A percentile compares a stretch with the other conserved stretches of the same genome.
phyloP scores from a whole-genome alignment of 2,888 invertebrate genomes.

The Oxycera nigricornis region DNA sequence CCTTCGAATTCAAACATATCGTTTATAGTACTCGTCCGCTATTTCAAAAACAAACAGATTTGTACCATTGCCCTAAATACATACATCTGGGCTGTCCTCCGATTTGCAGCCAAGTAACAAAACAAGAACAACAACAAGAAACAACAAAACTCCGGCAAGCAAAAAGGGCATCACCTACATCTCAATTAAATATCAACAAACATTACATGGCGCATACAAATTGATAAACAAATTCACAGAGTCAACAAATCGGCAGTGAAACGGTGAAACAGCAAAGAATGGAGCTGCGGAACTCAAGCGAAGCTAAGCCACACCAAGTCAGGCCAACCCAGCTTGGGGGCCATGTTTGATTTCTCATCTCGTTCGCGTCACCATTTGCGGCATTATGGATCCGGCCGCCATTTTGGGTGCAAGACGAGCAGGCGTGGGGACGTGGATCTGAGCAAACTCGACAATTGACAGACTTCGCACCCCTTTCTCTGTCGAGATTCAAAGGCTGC shows the following conservation, averaged over 20 bases:
- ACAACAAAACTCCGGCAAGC: conserved; percentile 28
- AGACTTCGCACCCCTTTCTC: conserved; percentile 38
- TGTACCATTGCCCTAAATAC: conserved; percentile 39
- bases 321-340: conserved; percentile 16
- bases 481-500: conserved; percentile 42
- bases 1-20: conserved; percentile 12
- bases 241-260: conserved; percentile 48
- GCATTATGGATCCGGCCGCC: conserved; percentile 24
- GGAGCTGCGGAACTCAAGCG: neutral
- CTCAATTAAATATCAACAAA: conserved; percentile 53
- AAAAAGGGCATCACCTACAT: conserved; percentile 47
- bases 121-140: conserved; percentile 21
- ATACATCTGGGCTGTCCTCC: conserved; percentile 19
- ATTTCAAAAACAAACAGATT: conserved; percentile 34
- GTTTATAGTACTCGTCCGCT: conserved; percentile 16
- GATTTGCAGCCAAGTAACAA: neutral
- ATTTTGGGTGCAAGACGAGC: conserved; percentile 23
- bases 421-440: conserved; percentile 12
- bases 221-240: conserved; percentile 50
- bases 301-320: neutral
- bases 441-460: conserved; percentile 34
- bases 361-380: conserved; percentile 5
- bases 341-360: conserved; percentile 37
- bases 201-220: conserved; percentile 50
- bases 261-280: conserved; percentile 17